Evolutionary conservation across 2,797 vertebrate species (phyloP).

Genomic region (Leptoclinus maculatus): DNA sequence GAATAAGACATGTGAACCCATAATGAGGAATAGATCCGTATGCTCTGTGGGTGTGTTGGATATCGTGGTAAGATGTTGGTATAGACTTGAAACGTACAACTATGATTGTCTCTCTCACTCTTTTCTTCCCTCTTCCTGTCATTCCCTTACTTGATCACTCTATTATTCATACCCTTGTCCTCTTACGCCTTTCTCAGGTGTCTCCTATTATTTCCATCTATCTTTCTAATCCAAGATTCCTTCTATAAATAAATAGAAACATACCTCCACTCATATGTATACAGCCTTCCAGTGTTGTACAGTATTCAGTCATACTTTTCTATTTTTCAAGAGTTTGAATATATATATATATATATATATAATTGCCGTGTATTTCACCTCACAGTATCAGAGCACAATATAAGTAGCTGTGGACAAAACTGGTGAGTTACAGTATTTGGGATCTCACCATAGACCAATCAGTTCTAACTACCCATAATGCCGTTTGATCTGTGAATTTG

Average conservation of each 20-base stretch:
- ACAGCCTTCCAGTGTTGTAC: background rate
- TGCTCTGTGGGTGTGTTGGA: conserved; percentile 26
- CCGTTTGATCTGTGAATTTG: background rate
- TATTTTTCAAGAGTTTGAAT: conserved; percentile 44
- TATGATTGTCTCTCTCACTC: background rate
- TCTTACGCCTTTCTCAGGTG: conserved; percentile 9
- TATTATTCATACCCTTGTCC: conserved; percentile 47
- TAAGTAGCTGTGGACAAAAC: conserved; percentile 22
- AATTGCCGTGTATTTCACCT: conserved; percentile 33
- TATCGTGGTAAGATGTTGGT: conserved; percentile 31
- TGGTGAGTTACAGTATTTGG: too few species aligned
- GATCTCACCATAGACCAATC: conserved; percentile 13
- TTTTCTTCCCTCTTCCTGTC: conserved; percentile 15
- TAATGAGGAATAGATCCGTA: conserved; percentile 34
- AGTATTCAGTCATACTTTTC: conserved; percentile 1
- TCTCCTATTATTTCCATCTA: conserved; percentile 34
- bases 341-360: background rate
- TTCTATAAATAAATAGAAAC: conserved; percentile 50
- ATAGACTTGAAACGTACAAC: conserved; percentile 54
- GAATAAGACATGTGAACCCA: conserved; percentile 16
- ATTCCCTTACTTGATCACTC: conserved; percentile 37
- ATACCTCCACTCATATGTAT: conserved; percentile 15
- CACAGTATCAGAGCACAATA: conserved; percentile 17
- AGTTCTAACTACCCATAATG: background rate
- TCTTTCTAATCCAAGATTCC: conserved; percentile 27